Evolutionary conservation across 1,140 invertebrate species (phyloP).

Genomic region (Chionoecetes opilio): DNA sequence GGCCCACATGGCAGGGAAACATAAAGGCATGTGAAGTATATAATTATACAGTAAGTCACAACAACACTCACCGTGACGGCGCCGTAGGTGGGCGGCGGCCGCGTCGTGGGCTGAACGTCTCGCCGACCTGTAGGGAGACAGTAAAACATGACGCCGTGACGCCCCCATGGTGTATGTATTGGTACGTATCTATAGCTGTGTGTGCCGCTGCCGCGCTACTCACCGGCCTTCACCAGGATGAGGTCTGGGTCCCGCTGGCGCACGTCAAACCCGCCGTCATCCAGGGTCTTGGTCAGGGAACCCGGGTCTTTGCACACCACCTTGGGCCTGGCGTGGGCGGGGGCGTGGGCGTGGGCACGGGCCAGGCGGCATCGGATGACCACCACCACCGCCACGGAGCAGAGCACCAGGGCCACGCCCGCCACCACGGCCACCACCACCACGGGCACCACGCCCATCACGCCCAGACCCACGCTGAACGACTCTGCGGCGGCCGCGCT

Average conservation of each 20-base stretch:
- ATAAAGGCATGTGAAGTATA: neutral
- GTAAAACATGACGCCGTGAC: neutral
- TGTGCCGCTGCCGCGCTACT: neutral
- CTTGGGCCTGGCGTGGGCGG: slow-evolving; percentile 16
- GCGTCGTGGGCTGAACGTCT: neutral
- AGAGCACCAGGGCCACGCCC: slow-evolving; percentile 51
- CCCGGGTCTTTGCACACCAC: slow-evolving; percentile 55
- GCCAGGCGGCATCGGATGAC: slow-evolving; percentile 31
- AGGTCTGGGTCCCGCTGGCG: slow-evolving; percentile 59
- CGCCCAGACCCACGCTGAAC: neutral
- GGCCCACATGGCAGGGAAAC: neutral
- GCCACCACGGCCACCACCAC: slow-evolving; percentile 58
- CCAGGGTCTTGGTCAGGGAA: slow-evolving; percentile 39
- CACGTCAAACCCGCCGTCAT: slow-evolving; percentile 64
- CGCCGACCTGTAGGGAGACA: neutral
- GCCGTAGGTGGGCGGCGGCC: neutral
- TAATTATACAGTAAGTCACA: too few species aligned
- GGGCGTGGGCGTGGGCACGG: neutral
- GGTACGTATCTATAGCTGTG: neutral
- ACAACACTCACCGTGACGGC: neutral
- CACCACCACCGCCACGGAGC: slow-evolving; percentile 48
- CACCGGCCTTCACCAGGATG: slow-evolving; percentile 64
- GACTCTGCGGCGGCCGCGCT: slow-evolving; percentile 50
- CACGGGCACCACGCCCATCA: slow-evolving; percentile 46
- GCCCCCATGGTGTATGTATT: too few species aligned